phyloP scores from a whole-genome alignment of 2,797 vertebrate species.

The Schizopygopsis pylzovi region DNA sequence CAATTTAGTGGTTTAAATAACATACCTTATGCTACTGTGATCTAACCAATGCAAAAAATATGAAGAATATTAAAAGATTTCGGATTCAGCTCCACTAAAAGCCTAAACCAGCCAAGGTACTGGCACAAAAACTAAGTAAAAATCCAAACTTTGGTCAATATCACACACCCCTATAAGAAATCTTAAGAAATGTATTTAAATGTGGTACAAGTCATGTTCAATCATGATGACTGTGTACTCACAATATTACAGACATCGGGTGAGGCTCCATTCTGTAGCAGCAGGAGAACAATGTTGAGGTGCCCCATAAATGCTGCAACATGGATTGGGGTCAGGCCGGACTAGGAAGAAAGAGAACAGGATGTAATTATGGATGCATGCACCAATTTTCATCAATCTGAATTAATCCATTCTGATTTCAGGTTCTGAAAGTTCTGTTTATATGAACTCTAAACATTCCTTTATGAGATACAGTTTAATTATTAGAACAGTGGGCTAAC shows the following conservation, averaged over 20 bases:
- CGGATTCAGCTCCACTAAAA: neutral
- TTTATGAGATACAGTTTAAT: too few species aligned
- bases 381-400: neutral
- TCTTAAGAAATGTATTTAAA: neutral
- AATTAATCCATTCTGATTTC: neutral
- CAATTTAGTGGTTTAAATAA: neutral
- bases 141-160: neutral
- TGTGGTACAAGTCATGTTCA: neutral
- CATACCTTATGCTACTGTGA: neutral
- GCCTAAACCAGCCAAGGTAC: neutral
- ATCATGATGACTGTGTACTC: constrained; percentile 72
- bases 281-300: constrained; percentile 97
- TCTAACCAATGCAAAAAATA: neutral
- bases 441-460: neutral
- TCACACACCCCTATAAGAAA: neutral
- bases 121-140: neutral
- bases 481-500: too few species aligned
- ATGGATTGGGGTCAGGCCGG: constrained; percentile 97
- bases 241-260: constrained; percentile 98
- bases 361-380: neutral
- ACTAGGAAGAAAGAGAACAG: constrained; percentile 74
- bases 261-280: constrained; percentile 98
- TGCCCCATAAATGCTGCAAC: constrained; percentile 99
- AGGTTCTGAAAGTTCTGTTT: neutral
- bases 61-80: neutral